These are phyloP conservation scores for Phalanger gymnotis DNA, from an alignment of 2,797 vertebrate genomes.

Conservation along the genomic window DNA sequence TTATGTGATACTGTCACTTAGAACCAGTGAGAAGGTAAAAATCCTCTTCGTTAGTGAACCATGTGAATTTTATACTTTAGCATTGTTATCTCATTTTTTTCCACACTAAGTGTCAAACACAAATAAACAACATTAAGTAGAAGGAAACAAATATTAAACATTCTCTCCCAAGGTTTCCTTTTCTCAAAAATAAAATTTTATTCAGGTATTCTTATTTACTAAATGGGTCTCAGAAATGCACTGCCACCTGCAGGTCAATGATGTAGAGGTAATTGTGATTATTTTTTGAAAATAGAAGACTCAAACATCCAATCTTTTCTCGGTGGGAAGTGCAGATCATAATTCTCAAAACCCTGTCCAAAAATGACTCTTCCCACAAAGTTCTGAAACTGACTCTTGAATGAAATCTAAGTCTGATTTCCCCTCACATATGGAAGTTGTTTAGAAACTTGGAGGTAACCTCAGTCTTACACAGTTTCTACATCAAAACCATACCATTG, in stretches of 20 bases:
- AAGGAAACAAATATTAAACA: conserved; percentile 34
- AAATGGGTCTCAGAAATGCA: conserved; percentile 60
- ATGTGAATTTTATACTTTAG: conserved; percentile 8
- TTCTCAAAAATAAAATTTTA: conserved; percentile 52
- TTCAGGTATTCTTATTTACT: not conserved
- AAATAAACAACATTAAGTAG: not conserved
- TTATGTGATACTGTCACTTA: not conserved
- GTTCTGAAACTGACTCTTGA: conserved; percentile 33
- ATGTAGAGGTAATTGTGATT: not conserved
- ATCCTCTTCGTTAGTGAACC: not conserved
- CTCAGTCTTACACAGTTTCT: conserved; percentile 1
- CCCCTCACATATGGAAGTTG: not conserved
- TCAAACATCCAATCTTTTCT: conserved; percentile 40
- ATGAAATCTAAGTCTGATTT: conserved; percentile 44
- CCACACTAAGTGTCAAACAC: not conserved
- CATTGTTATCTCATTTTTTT: conserved; percentile 28
- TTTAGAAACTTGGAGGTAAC: conserved; percentile 36
- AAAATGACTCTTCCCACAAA: conserved; percentile 47
- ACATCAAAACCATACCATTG: not conserved
- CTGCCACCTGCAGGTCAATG: conserved; percentile 73
- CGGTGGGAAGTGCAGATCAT: not conserved
- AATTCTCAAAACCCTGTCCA: conserved; percentile 31
- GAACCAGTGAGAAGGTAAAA: not conserved
- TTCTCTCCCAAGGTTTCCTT: conserved; percentile 16
- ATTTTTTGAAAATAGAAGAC: conserved; percentile 53